Percentiles rank a stretch among this genome's conserved stretches.
Conservation (phyloP, 2,113 vertebrate species). For the Amia ocellicauda region DNA sequence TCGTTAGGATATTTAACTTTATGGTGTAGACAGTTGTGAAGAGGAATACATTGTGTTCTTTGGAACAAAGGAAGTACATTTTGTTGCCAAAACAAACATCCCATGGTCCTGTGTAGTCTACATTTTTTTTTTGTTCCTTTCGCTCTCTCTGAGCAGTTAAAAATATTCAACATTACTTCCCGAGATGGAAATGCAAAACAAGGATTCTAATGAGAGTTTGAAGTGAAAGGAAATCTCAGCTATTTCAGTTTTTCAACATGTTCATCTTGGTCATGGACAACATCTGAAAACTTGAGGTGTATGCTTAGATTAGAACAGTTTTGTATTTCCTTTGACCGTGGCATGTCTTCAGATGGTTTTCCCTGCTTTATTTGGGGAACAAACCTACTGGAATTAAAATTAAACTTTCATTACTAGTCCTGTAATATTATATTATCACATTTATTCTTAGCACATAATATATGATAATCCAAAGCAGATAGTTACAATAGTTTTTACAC, state of each 20-base stretch:
- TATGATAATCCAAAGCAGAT: no score
- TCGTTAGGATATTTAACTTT: not conserved
- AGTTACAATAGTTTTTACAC: no score
- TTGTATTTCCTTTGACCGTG: no score
- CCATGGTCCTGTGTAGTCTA: constrained; percentile 38
- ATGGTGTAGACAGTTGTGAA: constrained; percentile 10
- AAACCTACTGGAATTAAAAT: no score
- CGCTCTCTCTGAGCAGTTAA: constrained; percentile 20
- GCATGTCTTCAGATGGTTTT: no score
- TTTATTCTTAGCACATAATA: no score
- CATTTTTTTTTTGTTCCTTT: constrained; percentile 1
- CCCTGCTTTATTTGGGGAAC: no score
- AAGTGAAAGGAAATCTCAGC: constrained; percentile 57
- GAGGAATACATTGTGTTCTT: constrained; percentile 49
- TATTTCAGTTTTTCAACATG: constrained; percentile 53
- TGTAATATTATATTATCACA: no score
- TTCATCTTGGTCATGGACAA: constrained; percentile 52
- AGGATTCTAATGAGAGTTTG: constrained; percentile 45
- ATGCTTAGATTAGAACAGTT: no score
- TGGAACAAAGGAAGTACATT: constrained; percentile 42
- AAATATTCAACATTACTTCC: constrained; percentile 52
- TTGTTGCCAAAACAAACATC: constrained; percentile 55
- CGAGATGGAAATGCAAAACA: constrained; percentile 43
- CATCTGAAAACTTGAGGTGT: no score
- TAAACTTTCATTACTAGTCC: no score